Base-by-base conservation (phyloP, 2,888 invertebrate species). In the Galeruca laticollis region DNA sequence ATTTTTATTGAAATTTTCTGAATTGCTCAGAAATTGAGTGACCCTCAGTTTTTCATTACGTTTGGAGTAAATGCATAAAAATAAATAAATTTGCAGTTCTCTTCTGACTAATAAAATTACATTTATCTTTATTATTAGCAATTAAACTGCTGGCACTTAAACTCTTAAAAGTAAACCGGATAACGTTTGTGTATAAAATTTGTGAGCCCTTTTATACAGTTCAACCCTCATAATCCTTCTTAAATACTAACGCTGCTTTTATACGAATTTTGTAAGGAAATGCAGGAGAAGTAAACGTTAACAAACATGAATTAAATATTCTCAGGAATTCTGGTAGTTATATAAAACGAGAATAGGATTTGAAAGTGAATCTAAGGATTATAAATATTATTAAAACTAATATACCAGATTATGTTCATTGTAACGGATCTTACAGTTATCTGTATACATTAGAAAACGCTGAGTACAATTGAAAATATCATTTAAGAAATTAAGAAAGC, bases 171-270 rank as follows among this genome's bases (percentile, higher is more conserved):
- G 77, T 78, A 75, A 77, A 77, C 77, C 70, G 74, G 74, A 73
- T 76, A 63, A 54, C 70, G 75, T 74, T 74, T 75, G 75, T 75
- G 74, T 76, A 76, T 75, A 76, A 76, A 76, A 77, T 75, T 75
- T 71, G 76, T 75, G 75, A 75, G 71, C 76, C 77, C 78, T 26
- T 78, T 79, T 77, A 61, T 63, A 78, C 77, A 75, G 77, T 75
- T 76, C 74, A 77, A 79, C 77, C 78, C 78, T 76, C 76, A 75
- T 79, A 78, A 79, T 79, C 78, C 76, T 68, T 75, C 73, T 77
- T 78, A 78, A 78, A 77, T 74, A 74, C 76, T 73, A 74, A 74
- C 73, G 73, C 72, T 74, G 72, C 73, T 72, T 76, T 72, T 70
- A 61, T 73, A 73, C 73, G 70, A 75, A 75, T 74, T 73, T 69